Conservation (phyloP, 2,113 vertebrate species). For the Noturus placidus region DNA sequence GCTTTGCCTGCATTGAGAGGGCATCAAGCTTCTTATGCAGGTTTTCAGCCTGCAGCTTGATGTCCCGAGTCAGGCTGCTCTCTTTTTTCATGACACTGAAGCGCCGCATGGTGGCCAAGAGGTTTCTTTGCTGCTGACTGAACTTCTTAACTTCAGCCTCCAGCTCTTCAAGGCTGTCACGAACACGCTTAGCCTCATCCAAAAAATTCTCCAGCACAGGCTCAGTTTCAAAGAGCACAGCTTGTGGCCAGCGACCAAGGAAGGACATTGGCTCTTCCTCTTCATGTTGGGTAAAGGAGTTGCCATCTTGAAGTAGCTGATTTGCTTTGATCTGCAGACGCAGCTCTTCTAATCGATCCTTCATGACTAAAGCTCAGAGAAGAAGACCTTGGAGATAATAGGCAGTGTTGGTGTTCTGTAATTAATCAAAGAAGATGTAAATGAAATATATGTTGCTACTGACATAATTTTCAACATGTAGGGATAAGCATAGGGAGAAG, state of each 20-base stretch:
- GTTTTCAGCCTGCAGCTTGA: slow-evolving; percentile 85
- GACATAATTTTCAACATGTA: not conserved
- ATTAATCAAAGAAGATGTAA: not conserved
- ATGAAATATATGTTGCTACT: not conserved
- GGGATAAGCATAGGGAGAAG: not conserved
- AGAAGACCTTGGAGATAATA: slow-evolving; percentile 15
- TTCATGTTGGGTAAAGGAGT: slow-evolving; percentile 54
- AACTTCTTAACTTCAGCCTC: slow-evolving; percentile 81
- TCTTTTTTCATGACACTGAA: slow-evolving; percentile 95
- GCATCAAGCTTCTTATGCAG: slow-evolving; percentile 77
- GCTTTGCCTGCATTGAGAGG: slow-evolving; percentile 77
- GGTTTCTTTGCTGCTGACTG: slow-evolving; percentile 83
- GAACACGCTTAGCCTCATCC: slow-evolving; percentile 80
- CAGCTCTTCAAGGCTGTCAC: slow-evolving; percentile 79
- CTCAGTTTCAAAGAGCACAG: slow-evolving; percentile 87
- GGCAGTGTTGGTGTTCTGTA: slow-evolving; percentile 25
- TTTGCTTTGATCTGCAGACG: slow-evolving; percentile 74
- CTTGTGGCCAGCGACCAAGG: slow-evolving; percentile 71
- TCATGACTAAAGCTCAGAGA: slow-evolving; percentile 71
- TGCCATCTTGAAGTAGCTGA: slow-evolving; percentile 49
- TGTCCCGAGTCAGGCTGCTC: slow-evolving; percentile 79
- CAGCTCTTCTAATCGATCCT: slow-evolving; percentile 87
- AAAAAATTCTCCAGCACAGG: slow-evolving; percentile 84
- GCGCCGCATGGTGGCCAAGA: slow-evolving; percentile 86
- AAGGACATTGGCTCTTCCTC: slow-evolving; percentile 63